phyloP scores from a whole-genome alignment of 2,888 invertebrate genomes.

The Epicampocera succincta region DNA sequence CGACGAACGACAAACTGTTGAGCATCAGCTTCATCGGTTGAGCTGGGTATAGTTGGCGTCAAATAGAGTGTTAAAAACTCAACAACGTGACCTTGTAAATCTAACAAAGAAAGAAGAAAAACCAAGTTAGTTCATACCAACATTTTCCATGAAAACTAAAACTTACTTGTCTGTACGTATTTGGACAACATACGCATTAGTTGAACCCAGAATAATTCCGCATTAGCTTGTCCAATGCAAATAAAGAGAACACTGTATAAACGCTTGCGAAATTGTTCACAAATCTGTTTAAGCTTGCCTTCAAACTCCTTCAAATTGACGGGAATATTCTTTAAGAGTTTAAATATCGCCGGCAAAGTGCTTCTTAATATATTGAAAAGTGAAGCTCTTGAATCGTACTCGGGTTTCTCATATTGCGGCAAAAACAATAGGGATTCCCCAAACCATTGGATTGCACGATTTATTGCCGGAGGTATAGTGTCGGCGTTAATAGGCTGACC shows the following conservation, averaged over 20 bases:
- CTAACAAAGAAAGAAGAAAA: conserved; percentile 66
- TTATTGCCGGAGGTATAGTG: conserved; percentile 76
- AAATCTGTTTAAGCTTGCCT: conserved; percentile 75
- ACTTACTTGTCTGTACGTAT: conserved; percentile 75
- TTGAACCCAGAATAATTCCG: conserved; percentile 79
- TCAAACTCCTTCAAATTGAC: conserved; percentile 76
- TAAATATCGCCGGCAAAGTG: conserved; percentile 77
- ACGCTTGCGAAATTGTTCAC: conserved; percentile 77
- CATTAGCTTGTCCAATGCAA: conserved; percentile 79
- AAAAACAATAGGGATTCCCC: conserved; percentile 75
- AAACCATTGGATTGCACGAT: conserved; percentile 77
- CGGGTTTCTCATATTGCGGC: conserved; percentile 78
- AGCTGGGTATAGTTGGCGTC: conserved; percentile 74
- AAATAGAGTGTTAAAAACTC: conserved; percentile 75
- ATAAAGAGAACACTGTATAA: conserved; percentile 78
- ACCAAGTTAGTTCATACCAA: neutral
- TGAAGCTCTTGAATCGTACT: conserved; percentile 80
- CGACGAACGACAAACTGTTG: conserved; percentile 77
- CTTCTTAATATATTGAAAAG: conserved; percentile 78
- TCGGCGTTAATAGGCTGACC: conserved; percentile 76
- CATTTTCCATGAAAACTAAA: neutral
- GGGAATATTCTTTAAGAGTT: conserved; percentile 72
- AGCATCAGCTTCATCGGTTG: conserved; percentile 73
- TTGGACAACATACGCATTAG: conserved; percentile 75
- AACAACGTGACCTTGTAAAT: conserved; percentile 76